Base-by-base conservation (phyloP, 2,888 invertebrate genomes). In the Cheilosia variabilis region DNA sequence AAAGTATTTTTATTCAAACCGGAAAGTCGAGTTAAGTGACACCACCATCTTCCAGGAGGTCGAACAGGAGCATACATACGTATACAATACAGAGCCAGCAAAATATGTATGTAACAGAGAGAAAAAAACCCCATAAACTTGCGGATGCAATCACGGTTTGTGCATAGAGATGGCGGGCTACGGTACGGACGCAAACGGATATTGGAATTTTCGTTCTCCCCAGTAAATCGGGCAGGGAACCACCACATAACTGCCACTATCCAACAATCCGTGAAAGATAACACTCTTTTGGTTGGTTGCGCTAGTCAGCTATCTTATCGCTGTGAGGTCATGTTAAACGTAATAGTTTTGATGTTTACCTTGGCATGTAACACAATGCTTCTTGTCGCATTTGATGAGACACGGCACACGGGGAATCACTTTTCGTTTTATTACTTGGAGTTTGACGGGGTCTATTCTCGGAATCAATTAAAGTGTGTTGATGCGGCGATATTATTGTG, bases 1-100 rank as follows among this genome's bases (percentile, higher is more conserved):
- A 76, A 47, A 86, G 81, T 76, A 86, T 77, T 77, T 86, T 81
- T 86, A 81, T 81, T 72, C 62, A 86, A 86, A 86, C 86, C 86
- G 81, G 86, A 86, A 86, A 86, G 86, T 81, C 86, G 60, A 77
- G 86, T 86, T 86, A 81, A 80, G 55, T 86, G 81, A 77, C 86
- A 86, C 76, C 79, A 43, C 71, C 77, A 72, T 83, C 76, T 72
- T 86, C 68, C 86, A 71, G 77, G 76, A 86, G 84, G 84, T 80
- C 76, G 68, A 58, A 80, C 80, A 72, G 78, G 73, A 75, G 79
- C 37, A 47, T 68, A 66, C 45, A 66, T 9, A 27, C 41, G 19
- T 41, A 24, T 15, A 65, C 22, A 19, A 31, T n/a, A 7, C 5
- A 50, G 63, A 65, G 37, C 31, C 22, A 57, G 37, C 57, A 22